Evolutionary conservation across 2,113 vertebrate species (phyloP), one percentile per base, ranked within the genome.

Genomic region (Rhadina sibilatrix): DNA sequence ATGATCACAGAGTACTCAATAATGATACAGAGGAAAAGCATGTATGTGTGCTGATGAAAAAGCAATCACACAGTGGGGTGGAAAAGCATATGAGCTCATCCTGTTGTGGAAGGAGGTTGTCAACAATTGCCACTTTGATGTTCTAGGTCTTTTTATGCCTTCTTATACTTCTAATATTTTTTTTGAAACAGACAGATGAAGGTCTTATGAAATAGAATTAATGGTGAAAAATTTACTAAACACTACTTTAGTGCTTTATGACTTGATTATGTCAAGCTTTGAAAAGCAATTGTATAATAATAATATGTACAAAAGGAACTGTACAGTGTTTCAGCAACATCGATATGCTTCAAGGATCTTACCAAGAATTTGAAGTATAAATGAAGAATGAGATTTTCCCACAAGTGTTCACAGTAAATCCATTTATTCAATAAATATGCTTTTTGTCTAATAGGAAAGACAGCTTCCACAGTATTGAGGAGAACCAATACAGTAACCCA

Each of bases 51-150:
- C 40, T 87, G 60, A 33, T 80, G 72, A 81, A 89, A 91, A 89
- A 96, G 79, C 85, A 46, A 20, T 82, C 54, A 49, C 80, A 74
- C 33, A 49, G 70, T 11, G 52, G 37, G 79, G 40, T 89, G 23
- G 77, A 70, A 94, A 93, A 87, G 46, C 83, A 38, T 50, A n/a
- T 95, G 91, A 93, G 35, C 83, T 54, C 59, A 60, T 80, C 71
- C 21, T 92, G 16, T 30, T 85, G 50, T 53, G 70, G 38, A 93
- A 80, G 10, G n/a, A 64, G 28, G 9, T 69, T 94, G 70, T 88
- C 90, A 89, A 6, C 91, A 97, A 71, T 78, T 96, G 80, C 65
- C 76, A 92, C 89, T 97, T 96, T 91, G 71, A 71, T 94, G 83
- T 94, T 83, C 80, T 95, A 78, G 44, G 27, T 88, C 81, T 85